Evolutionary conservation across 2,888 invertebrate species (phyloP).

Genomic region (Sminthurides aquaticus): DNA sequence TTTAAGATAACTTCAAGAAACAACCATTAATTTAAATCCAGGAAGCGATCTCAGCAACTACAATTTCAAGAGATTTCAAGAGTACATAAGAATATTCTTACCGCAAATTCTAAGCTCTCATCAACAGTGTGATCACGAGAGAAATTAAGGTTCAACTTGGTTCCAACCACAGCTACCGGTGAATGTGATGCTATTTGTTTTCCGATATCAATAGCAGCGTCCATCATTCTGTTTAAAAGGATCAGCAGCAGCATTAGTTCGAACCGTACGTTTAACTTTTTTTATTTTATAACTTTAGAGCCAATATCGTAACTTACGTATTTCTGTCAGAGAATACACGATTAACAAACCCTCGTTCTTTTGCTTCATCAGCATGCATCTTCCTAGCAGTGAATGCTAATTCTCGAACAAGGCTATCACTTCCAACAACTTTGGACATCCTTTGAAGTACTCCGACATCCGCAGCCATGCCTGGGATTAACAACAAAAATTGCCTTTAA

Average conservation of each 20-base stretch:
- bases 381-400: constrained; percentile 78
- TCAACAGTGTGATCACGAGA: constrained; percentile 79
- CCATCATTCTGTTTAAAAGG: constrained; percentile 55
- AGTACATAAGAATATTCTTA: constrained; percentile 51
- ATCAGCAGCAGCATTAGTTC: not conserved
- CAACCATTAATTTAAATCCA: not conserved
- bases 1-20: too few species aligned
- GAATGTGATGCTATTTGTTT: constrained; percentile 75
- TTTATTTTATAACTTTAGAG: not conserved
- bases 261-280: too few species aligned
- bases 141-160: constrained; percentile 75
- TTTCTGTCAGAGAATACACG: constrained; percentile 62
- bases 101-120: constrained; percentile 84
- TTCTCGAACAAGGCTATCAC: constrained; percentile 77
- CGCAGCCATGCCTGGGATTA: constrained; percentile 73
- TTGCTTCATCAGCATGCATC: constrained; percentile 71
- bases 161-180: constrained; percentile 89
- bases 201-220: constrained; percentile 66
- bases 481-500: not conserved
- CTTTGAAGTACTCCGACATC: constrained; percentile 92
- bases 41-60: not conserved
- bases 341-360: constrained; percentile 73
- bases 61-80: not conserved
- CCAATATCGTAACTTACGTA: constrained; percentile 49
- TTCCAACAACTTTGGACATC: constrained; percentile 82